Evolutionary conservation across 2,113 vertebrate species (phyloP).

Genomic region (Zosterops borbonicus): DNA sequence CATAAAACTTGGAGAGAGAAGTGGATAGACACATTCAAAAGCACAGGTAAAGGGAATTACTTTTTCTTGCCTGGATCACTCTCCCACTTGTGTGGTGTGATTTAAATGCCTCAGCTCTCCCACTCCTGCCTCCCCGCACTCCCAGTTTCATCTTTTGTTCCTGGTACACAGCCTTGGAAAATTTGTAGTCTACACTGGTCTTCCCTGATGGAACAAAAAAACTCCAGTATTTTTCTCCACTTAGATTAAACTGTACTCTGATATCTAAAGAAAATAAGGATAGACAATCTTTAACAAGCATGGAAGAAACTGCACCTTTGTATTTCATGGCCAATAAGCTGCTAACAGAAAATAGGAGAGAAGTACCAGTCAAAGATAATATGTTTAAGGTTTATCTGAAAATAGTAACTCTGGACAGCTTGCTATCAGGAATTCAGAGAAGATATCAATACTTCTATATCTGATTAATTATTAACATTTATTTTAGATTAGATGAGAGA

Average conservation of each 20-base stretch:
- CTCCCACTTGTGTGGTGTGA: not conserved
- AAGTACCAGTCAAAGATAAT: not conserved
- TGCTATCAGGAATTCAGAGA: not conserved
- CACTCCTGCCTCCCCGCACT: accelerated
- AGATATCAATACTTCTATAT: not conserved
- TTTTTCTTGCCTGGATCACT: not conserved
- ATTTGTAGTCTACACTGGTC: not conserved
- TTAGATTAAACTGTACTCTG: not conserved
- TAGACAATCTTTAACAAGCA: not conserved
- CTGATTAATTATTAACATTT: not conserved
- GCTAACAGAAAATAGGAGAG: not conserved
- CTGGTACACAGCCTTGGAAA: not conserved
- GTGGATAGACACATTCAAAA: not conserved
- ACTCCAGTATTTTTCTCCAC: not conserved
- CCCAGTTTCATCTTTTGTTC: not conserved
- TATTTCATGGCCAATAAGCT: accelerated
- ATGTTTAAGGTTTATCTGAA: not conserved
- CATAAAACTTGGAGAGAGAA: not conserved
- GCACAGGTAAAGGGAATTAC: not conserved
- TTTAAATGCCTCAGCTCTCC: not conserved
- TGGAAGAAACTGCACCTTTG: not conserved
- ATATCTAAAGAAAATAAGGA: not conserved
- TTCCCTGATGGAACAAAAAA: not conserved
- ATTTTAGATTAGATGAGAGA: not conserved
- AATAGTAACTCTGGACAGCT: not conserved